phyloP scores from a whole-genome alignment of 2,113 vertebrate species.

The Acanthisitta chloris region DNA sequence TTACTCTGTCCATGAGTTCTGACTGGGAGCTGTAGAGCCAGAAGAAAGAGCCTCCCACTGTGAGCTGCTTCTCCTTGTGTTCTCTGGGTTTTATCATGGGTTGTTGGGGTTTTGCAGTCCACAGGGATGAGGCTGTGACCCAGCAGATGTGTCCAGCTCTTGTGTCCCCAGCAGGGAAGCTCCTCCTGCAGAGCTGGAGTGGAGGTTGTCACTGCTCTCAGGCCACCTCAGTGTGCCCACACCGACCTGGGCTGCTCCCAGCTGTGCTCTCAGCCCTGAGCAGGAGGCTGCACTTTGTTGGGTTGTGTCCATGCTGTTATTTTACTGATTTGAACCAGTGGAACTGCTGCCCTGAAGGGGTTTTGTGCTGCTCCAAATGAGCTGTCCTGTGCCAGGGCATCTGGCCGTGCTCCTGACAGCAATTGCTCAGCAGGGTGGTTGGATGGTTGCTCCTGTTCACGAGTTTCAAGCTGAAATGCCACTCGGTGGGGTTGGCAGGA shows the following conservation, averaged over 20 bases:
- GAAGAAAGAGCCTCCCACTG: background rate
- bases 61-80: accelerated
- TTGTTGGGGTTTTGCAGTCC: background rate
- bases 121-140: background rate
- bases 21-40: background rate
- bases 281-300: background rate
- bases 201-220: accelerated
- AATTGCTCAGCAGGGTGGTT: background rate
- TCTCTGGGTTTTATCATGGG: no score
- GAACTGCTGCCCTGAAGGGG: background rate
- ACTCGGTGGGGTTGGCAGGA: background rate
- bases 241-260: background rate
- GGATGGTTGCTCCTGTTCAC: background rate
- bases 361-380: background rate
- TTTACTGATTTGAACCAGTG: background rate
- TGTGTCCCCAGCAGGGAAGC: background rate
- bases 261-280: background rate
- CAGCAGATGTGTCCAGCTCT: background rate
- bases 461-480: background rate
- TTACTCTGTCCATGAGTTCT: background rate
- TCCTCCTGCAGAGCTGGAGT: background rate
- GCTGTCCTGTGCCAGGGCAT: background rate
- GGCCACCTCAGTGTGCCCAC: accelerated
- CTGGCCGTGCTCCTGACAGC: background rate
- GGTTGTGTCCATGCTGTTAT: background rate